Base-by-base conservation (phyloP, 2,888 invertebrate species). In the Cheilosia pagana region DNA sequence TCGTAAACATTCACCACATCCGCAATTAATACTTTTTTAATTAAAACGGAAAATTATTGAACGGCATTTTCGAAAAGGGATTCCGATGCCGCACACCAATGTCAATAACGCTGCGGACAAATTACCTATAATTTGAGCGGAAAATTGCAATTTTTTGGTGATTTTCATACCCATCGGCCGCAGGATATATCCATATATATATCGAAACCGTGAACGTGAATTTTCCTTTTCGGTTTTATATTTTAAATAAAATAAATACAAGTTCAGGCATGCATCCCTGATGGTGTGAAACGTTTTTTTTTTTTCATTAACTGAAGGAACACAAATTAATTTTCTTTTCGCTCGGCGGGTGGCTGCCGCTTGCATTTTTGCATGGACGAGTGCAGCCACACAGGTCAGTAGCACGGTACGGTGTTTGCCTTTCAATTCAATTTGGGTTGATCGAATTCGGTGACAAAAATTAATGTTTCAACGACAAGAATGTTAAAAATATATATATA, bases 21-120 rank as follows among this genome's bases (percentile, higher is more conserved):
- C 55, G 50, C 82, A 77, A 82, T 72, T 77, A 82, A 77, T 82
- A 77, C 76, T 72, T 82, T 82, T 82, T 82, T 82, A 82, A 82
- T 82, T 82, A 82, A 82, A 82, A 82, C 53, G 50, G 28, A 77
- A 55, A 72, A 72, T 81, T 76, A 81, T 76, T 81, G 41, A 65
- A 16, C 21, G 45, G 8, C 3, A 35, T 74, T 45, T 55, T 19
- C 53, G 31, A 55, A 45, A 45, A 45, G 16, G 65, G 39, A 71
- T 16, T 71, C 59, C 52, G 39, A 71, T 16, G 65, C 59, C 52
- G n/a, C 28, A 55, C 72, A 77, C 48, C 60, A 62, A 43, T 72
- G 72, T 82, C 82, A 82, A 82, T 82, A 77, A 62, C 52, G 43
- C 60, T 65, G 10, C 10, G 60, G 68, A 82, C 82, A 77, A 82